These are phyloP conservation scores for Masnerella sp. DNA, from an alignment of 2,888 invertebrate species.

Conservation along the genomic window DNA sequence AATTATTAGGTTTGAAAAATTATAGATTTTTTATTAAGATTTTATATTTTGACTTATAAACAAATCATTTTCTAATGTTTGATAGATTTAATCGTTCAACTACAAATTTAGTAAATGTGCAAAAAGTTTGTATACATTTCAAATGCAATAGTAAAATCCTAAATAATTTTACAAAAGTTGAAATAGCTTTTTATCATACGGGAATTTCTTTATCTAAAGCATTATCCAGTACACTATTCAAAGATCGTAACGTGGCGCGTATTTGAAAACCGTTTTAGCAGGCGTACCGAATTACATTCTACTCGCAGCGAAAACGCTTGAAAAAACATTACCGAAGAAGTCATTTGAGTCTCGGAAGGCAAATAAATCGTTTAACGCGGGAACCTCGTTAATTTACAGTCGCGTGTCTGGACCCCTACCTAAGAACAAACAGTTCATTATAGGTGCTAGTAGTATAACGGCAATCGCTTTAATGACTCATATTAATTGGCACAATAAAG, in stretches of 20 bases:
- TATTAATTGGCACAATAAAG: conserved; percentile 71
- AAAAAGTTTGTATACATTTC: no score
- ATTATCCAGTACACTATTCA: not conserved
- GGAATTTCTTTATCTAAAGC: no score
- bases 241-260: not conserved
- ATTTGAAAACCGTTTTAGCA: not conserved
- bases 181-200: no score
- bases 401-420: conserved; percentile 59
- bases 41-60: no score
- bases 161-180: no score
- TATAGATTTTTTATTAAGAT: no score
- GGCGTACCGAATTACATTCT: not conserved
- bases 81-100: no score
- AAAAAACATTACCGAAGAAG: conserved; percentile 47
- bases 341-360: conserved; percentile 46
- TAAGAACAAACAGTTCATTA: conserved; percentile 63
- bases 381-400: conserved; percentile 59
- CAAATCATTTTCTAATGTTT: no score
- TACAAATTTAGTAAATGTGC: no score
- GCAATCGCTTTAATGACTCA: conserved; percentile 68
- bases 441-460: conserved; percentile 63
- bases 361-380: conserved; percentile 60
- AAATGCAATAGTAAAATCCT: no score
- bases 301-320: conserved; percentile 13
- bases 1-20: no score